Base-by-base conservation (phyloP, 2,797 vertebrate genomes). In the Alectoris magna region DNA sequence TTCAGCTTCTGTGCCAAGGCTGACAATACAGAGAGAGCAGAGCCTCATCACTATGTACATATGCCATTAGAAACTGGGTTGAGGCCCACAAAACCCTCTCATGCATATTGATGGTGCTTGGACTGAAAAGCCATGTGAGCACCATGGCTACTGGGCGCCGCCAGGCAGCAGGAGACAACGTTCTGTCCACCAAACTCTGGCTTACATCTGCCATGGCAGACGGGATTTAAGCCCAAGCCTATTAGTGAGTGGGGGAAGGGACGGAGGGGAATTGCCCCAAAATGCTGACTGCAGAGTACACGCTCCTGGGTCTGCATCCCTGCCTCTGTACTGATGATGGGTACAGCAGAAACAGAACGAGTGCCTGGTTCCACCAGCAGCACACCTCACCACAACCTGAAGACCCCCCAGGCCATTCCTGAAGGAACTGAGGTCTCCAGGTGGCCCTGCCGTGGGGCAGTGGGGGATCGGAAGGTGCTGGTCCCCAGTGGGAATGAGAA, bases 381-480 rank as follows among this genome's bases (percentile, higher is more conserved):
- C 27, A 74, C 49, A 91, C 58, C 81, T 43, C 76, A 71, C 12
- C 58, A 41, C 70, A 86, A 93, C 83, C 56, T 83, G 81, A 53
- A 96, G 94, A 94, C 90, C 93, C 71, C 44, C 51, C 51, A 67
- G 74, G 81, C 56, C 74, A 38, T 84, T 76, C 41, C 80, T 0
- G 0, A 90, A 78, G 70, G 83, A 2, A 0, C 44, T 46, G 48
- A 56, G 62, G 85, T 86, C 83, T 95, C 85, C 94, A 95, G 91
- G 85, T 94, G 95, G 76, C 91, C 64, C 58, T 82, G 85, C 92
- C 92, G 44, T 31, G 64, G 60, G 87, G 87, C 88, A 67, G 83
- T 0, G 77, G 24, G 55, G 64, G 51, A 63, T 38, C 17, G 8
- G 88, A 94, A 96, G 84, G 87, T 79, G 79, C 46, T 34, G 84